Evolutionary conservation across 1,140 invertebrate genomes (phyloP).

Genomic region (Chrysoperla carnea): DNA sequence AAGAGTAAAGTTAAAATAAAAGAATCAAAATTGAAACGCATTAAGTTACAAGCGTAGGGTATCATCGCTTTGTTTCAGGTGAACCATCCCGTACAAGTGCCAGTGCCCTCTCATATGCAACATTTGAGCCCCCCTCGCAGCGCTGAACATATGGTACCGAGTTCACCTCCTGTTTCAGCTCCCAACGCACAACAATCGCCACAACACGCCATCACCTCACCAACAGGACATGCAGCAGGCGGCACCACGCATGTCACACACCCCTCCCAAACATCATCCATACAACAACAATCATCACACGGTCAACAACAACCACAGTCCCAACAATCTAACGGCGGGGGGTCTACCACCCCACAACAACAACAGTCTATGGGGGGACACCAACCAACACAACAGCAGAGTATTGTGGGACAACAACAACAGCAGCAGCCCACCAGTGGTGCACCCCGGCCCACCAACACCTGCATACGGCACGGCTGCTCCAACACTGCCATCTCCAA

Average conservation of each 20-base stretch:
- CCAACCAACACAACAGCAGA: constrained; percentile 20
- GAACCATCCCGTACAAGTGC: constrained; percentile 10
- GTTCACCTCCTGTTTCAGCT: constrained; percentile 21
- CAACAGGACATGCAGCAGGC: constrained; percentile 6
- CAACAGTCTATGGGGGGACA: constrained; percentile 12
- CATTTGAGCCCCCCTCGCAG: constrained; percentile 25
- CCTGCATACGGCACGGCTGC: constrained; percentile 80
- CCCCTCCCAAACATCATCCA: constrained; percentile 19
- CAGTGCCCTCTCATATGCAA: constrained; percentile 11
- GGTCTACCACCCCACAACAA: constrained; percentile 9
- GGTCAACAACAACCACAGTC: constrained; percentile 22
- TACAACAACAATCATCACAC: constrained; percentile 18
- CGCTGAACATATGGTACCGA: constrained; percentile 19
- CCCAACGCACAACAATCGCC: constrained; percentile 5
- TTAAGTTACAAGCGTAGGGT: constrained; percentile 2
- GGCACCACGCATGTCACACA: constrained; percentile 5
- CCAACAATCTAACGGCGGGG: constrained; percentile 9
- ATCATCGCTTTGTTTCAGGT: constrained; percentile 6
- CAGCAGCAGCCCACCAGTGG: constrained; percentile 19
- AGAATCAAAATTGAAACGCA: too few species aligned
- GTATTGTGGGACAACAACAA: constrained; percentile 19
- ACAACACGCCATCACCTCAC: constrained; percentile 7
- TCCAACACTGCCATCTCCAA: constrained; percentile 78
- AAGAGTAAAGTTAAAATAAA: too few species aligned
- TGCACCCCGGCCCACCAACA: constrained; percentile 30